These are phyloP conservation scores for Nomia melanderi DNA, from an alignment of 1,140 invertebrate genomes.

Conservation along the genomic window DNA sequence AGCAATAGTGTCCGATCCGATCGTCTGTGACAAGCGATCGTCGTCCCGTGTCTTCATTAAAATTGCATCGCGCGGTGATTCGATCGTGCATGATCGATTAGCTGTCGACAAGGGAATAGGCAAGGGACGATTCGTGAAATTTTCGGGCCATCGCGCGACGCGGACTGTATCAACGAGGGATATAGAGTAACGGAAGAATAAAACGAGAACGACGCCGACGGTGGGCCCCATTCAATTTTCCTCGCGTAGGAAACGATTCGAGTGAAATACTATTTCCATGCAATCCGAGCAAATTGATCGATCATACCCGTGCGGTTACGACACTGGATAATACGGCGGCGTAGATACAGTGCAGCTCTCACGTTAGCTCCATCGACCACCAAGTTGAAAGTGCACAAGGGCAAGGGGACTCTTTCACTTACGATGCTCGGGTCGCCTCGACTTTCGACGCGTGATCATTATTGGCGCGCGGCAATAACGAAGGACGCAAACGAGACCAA, in stretches of 20 bases:
- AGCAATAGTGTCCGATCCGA: too few relatives aligned
- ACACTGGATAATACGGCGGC: neutral
- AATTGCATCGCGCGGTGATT: neutral
- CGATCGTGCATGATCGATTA: neutral
- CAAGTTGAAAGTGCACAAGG: too few relatives aligned
- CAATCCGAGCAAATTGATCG: slow-evolving; percentile 27
- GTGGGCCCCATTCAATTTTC: slow-evolving; percentile 8
- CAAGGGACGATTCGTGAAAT: neutral
- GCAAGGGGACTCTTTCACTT: slow-evolving; percentile 1
- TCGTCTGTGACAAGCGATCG: neutral
- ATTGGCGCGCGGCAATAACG: too few relatives aligned
- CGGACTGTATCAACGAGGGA: slow-evolving; percentile 21
- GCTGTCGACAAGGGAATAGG: neutral
- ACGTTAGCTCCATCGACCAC: too few relatives aligned
- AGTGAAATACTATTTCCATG: slow-evolving; percentile 33
- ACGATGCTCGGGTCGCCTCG: too few relatives aligned
- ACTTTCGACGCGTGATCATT: too few relatives aligned
- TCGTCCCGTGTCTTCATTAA: neutral
- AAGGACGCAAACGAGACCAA: too few relatives aligned
- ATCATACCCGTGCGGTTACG: neutral
- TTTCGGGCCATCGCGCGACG: neutral
- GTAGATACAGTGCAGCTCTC: too few relatives aligned
- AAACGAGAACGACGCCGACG: neutral
- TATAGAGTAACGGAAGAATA: slow-evolving; percentile 7
- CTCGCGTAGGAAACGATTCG: slow-evolving; percentile 7